Evolutionary conservation across 2,797 vertebrate genomes (phyloP), one percentile per base, ranked within the genome.

Genomic region (Micropoecilia bifurca): DNA sequence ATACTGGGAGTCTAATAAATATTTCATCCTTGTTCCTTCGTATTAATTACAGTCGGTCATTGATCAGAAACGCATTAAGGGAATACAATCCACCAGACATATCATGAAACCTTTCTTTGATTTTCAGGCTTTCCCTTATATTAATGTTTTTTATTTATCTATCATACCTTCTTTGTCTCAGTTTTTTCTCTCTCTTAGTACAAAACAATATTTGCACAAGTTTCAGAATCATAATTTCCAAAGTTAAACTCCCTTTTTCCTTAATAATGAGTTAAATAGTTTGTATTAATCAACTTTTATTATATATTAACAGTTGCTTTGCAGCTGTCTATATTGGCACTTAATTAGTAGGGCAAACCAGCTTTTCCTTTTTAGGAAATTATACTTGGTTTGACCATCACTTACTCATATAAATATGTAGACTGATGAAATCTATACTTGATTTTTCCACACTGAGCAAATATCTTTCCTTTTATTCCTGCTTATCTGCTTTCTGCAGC

Each of bases 1-100:
- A 83, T 77, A 45, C 74, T 50, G 81, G 59, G 75, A 82, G 45
- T 55, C 72, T 80, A 48, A 93, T 95, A 88, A 90, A 94, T 93
- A 92, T 88, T 92, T 94, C 74, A 93, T 90, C 66, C 71, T 72
- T 45, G 53, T 73, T 86, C 80, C 78, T 85, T 82, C 71, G 79
- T 89, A 92, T 94, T 92, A 94, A 93, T 95, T 93, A 94, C 85
- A 86, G 71, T 68, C 68, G 76, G 76, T 86, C 85, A 92, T 90
- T 90, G 90, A 94, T 94, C 89, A 93, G 85, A 84, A 83, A 87
- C 76, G 83, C 87, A 90, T 92, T 89, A 90, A 85, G 73, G 71
- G 78, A 82, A 81, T 76, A 74, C 69, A 75, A 89, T 71, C 77
- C 39, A 76, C 36, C 87, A 75, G 66, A 82, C 79, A 66, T 84